Percentiles rank a stretch among this genome's conserved stretches.
Conservation (phyloP, 1,140 invertebrate genomes). For the honey bee (Apis mellifera) region DNA sequence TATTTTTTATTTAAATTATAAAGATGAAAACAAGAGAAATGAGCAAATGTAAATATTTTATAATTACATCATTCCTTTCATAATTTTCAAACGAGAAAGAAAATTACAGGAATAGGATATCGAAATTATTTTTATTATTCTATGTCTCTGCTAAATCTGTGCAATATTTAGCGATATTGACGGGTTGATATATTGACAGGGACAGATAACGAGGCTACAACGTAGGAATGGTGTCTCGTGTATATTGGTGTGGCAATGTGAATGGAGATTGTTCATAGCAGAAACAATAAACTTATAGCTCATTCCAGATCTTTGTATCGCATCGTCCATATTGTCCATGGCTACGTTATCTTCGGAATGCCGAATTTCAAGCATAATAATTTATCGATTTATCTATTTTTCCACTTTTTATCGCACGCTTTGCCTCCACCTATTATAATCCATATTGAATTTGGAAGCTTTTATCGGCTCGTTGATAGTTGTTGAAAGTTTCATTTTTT, state of each 20-base stretch:
- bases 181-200: conserved; percentile 40
- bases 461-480: conserved; percentile 15
- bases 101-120: too few relatives aligned
- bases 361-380: conserved; percentile 19
- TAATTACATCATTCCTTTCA: too few relatives aligned
- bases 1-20: background rate
- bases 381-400: background rate
- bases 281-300: conserved; percentile 23
- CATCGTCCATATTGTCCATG: background rate
- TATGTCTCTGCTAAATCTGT: background rate
- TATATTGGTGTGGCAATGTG: background rate
- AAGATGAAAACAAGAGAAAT: background rate
- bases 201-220: conserved; percentile 26
- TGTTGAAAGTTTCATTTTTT: background rate
- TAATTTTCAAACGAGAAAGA: background rate
- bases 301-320: conserved; percentile 2
- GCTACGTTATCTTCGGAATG: conserved; percentile 1
- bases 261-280: conserved; percentile 23
- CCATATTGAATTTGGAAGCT: background rate
- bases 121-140: background rate
- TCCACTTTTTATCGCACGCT: background rate
- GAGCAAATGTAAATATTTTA: too few relatives aligned
- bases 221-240: background rate
- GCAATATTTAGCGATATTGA: conserved; percentile 20
- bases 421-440: background rate